Conservation (phyloP, 1,140 invertebrate species). For the Pygmarrhopalites habei region DNA sequence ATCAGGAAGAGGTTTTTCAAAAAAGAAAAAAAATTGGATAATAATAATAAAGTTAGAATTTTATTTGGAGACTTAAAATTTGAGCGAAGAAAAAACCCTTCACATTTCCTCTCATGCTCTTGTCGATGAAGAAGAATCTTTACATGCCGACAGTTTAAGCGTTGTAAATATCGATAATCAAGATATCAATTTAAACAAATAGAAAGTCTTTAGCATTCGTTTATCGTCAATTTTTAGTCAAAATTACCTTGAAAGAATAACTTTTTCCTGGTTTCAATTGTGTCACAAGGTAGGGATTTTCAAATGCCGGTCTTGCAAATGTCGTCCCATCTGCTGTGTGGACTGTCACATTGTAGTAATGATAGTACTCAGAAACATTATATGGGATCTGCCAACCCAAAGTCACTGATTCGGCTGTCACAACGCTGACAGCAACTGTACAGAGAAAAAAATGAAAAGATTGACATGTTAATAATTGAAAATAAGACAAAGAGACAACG, state of each 20-base stretch:
- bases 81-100: too few relatives aligned
- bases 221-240: neutral
- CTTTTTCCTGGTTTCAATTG: conserved; percentile 54
- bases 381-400: conserved; percentile 66
- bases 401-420: conserved; percentile 66
- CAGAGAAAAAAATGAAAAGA: too few relatives aligned
- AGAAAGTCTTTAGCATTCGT: neutral
- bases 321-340: neutral
- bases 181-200: too few relatives aligned
- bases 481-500: too few relatives aligned
- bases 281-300: conserved; percentile 27
- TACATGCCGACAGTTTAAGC: too few relatives aligned
- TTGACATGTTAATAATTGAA: too few relatives aligned
- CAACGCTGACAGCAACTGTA: conserved; percentile 68
- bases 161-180: too few relatives aligned
- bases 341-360: conserved; percentile 34
- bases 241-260: conserved; percentile 64
- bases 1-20: conserved; percentile 16
- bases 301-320: neutral
- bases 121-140: too few relatives aligned
- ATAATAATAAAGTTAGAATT: neutral
- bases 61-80: neutral
- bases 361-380: conserved; percentile 39
- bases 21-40: neutral
- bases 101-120: too few relatives aligned